These are phyloP conservation scores for Pipistrellus kuhlii DNA, from an alignment of 2,797 vertebrate genomes.

Conservation along the genomic window DNA sequence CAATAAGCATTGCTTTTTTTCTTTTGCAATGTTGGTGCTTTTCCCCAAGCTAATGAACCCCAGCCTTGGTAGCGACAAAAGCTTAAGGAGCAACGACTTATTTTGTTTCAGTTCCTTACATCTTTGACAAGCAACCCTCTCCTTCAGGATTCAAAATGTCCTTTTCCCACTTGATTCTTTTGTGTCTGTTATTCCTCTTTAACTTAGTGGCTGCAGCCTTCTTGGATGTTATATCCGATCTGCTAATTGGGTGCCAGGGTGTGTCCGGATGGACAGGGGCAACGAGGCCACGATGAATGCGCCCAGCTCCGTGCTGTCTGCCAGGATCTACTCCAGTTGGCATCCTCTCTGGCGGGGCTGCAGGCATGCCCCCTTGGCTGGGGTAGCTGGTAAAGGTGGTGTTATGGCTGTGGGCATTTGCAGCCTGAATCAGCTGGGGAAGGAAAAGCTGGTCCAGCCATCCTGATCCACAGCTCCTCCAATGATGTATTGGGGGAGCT, in stretches of 20 bases:
- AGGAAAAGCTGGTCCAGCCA: not conserved
- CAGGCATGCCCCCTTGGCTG: not conserved
- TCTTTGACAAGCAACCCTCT: conserved; percentile 62
- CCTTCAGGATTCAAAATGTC: conserved; percentile 59
- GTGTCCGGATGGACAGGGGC: not conserved
- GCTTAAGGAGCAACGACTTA: conserved; percentile 55
- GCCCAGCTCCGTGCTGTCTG: not conserved
- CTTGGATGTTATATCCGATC: conserved; percentile 46
- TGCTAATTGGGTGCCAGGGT: conserved; percentile 6
- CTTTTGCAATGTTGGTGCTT: conserved; percentile 34
- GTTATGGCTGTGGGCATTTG: not conserved
- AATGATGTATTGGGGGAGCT: not conserved
- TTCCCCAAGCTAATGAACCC: conserved; percentile 50
- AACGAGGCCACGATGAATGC: not conserved
- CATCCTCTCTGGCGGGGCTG: not conserved
- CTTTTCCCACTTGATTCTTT: conserved; percentile 61
- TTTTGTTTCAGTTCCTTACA: conserved; percentile 39
- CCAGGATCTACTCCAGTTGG: not conserved
- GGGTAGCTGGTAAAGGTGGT: not conserved
- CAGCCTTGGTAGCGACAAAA: conserved; percentile 9
- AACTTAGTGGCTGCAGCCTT: conserved; percentile 3
- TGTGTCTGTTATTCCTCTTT: conserved; percentile 48
- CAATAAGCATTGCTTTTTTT: conserved; percentile 64
- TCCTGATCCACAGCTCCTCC: not conserved
- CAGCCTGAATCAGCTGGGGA: not conserved